These are phyloP conservation scores for Pholis gunnellus DNA, from an alignment of 2,113 vertebrate genomes.

Conservation along the genomic window DNA sequence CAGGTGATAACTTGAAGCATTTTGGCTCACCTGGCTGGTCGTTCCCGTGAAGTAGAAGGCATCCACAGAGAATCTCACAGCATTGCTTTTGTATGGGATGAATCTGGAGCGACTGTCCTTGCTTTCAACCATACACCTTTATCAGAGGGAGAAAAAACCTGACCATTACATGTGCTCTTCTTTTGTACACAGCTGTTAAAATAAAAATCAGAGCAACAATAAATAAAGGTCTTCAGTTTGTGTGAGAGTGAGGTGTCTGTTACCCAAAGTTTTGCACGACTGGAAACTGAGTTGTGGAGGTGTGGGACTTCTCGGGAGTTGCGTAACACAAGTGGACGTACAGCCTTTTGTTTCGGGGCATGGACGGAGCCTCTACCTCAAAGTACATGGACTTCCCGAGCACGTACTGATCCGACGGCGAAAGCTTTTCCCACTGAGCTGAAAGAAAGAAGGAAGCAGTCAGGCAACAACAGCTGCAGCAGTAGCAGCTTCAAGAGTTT, in stretches of 20 bases:
- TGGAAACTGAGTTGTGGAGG: constrained; percentile 60
- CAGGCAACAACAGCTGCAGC: not conserved
- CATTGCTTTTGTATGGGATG: constrained; percentile 62
- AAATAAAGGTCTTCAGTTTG: not conserved
- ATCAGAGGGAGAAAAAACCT: not conserved
- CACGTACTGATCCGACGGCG: constrained; percentile 38
- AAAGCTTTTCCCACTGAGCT: constrained; percentile 78
- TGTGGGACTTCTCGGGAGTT: constrained; percentile 60
- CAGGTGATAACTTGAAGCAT: not conserved
- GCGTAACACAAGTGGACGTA: constrained; percentile 75
- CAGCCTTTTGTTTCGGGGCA: constrained; percentile 63
- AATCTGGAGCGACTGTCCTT: constrained; percentile 71
- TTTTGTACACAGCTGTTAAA: not conserved
- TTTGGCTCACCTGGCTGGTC: constrained; percentile 61
- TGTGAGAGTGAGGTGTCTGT: not conserved
- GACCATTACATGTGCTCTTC: rapidly evolving
- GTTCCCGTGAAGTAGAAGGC: constrained; percentile 75
- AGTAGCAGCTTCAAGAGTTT: not conserved
- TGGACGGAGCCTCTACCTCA: constrained; percentile 54
- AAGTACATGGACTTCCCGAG: constrained; percentile 80
- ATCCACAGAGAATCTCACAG: constrained; percentile 78
- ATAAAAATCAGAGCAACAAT: not conserved
- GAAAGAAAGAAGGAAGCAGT: constrained; percentile 1
- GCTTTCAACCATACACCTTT: constrained; percentile 80
- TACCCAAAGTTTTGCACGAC: constrained; percentile 82